These are phyloP conservation scores for Phrynocephalus guinanensis DNA, from an alignment of 2,797 vertebrate genomes.

Conservation along the genomic window DNA sequence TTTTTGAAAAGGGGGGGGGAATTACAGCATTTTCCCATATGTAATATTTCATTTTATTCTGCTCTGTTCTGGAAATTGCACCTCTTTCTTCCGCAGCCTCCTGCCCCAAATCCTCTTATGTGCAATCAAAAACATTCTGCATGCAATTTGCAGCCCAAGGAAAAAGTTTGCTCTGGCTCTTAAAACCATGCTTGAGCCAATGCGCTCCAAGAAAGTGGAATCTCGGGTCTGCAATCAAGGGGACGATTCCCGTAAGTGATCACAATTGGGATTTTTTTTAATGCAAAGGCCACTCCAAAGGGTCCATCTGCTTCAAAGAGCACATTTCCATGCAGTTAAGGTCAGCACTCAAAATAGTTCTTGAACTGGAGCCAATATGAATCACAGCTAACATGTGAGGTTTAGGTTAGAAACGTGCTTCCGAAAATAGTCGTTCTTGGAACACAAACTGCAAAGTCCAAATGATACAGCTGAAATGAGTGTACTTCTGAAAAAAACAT, in stretches of 20 bases:
- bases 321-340: conserved; percentile 50
- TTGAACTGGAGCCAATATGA: conserved; percentile 43
- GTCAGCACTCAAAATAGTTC: conserved; percentile 30
- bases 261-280: conserved; percentile 54
- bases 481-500: neutral
- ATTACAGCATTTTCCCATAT: conserved; percentile 8
- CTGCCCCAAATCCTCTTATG: conserved; percentile 63
- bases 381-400: conserved; percentile 28
- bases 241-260: conserved; percentile 64
- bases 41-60: conserved; percentile 49
- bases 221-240: conserved; percentile 55
- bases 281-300: conserved; percentile 36
- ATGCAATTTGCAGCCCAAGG: conserved; percentile 58
- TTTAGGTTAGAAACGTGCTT: conserved; percentile 18
- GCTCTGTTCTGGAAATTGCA: conserved; percentile 37
- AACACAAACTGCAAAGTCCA: conserved; percentile 7
- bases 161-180: conserved; percentile 67
- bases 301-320: conserved; percentile 56
- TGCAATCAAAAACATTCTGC: conserved; percentile 65
- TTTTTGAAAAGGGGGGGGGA: neutral
- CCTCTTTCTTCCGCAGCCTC: conserved; percentile 60
- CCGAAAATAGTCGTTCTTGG: conserved; percentile 45
- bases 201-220: conserved; percentile 50
- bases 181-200: conserved; percentile 33
- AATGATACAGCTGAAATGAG: neutral